Conservation (phyloP, 2,113 vertebrate genomes). For the Alaudala cheleensis region DNA sequence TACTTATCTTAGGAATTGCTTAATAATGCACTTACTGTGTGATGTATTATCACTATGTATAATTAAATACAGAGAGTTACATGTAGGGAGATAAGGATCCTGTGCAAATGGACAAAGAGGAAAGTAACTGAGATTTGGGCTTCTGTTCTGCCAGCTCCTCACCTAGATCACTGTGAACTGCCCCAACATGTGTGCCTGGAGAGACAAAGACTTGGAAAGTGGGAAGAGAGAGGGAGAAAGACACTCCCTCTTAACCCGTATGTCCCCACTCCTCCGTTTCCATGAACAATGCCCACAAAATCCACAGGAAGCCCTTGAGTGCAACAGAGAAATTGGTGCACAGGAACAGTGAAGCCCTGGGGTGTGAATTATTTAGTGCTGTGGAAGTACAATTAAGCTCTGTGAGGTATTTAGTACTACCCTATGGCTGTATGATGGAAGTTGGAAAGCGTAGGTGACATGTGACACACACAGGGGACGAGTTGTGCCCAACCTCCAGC, state of each 20-base stretch:
- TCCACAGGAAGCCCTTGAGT: not conserved
- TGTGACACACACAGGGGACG: not conserved
- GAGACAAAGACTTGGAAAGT: not conserved
- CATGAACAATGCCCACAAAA: not conserved
- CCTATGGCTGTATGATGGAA: not conserved
- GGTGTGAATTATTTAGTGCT: not conserved
- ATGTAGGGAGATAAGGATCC: conserved; percentile 29
- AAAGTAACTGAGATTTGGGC: conserved; percentile 27
- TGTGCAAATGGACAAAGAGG: not conserved
- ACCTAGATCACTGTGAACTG: not conserved
- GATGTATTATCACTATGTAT: not conserved
- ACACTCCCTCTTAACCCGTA: not conserved
- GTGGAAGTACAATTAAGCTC: conserved; percentile 12
- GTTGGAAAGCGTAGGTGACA: accelerated
- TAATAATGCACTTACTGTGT: not conserved
- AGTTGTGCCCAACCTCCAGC: accelerated
- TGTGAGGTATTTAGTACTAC: not conserved
- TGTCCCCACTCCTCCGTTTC: not conserved
- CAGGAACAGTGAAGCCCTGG: not conserved
- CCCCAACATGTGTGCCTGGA: not conserved
- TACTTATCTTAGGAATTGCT: not conserved
- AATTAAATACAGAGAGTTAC: conserved; percentile 25
- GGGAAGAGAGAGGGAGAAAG: not conserved
- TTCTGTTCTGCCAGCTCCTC: conserved; percentile 37
- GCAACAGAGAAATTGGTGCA: not conserved